Evolutionary conservation across 2,888 invertebrate species (phyloP).

Genomic region (Coenonympha glycerion): DNA sequence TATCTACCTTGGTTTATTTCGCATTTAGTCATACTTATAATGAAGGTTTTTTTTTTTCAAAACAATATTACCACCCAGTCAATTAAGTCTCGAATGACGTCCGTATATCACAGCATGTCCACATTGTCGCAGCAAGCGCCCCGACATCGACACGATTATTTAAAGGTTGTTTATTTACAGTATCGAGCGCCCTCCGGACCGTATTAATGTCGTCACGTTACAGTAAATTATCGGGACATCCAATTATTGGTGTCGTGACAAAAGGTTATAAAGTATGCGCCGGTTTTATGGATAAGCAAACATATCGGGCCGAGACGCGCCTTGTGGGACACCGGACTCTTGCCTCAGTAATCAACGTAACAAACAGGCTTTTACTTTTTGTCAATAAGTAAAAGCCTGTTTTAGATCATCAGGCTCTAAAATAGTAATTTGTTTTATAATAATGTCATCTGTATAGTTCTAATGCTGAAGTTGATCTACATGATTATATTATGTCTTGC

Average conservation of each 20-base stretch:
- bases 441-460: too few relatives aligned
- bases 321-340: conserved; percentile 36
- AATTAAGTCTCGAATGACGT: conserved; percentile 10
- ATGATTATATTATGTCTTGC: too few relatives aligned
- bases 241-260: conserved; percentile 72
- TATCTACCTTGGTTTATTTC: neutral
- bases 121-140: conserved; percentile 21
- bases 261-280: conserved; percentile 61
- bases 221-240: conserved; percentile 68
- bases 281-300: conserved; percentile 53
- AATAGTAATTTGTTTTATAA: too few relatives aligned
- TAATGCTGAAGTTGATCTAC: too few relatives aligned
- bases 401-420: too few relatives aligned
- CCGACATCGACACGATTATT: conserved; percentile 10
- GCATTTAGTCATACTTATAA: neutral
- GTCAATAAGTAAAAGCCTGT: too few relatives aligned
- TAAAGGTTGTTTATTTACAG: conserved; percentile 9
- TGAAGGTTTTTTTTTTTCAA: neutral
- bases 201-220: conserved; percentile 62
- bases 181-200: conserved; percentile 37
- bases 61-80: conserved; percentile 1
- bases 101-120: conserved; percentile 19
- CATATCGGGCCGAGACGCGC: conserved; percentile 52
- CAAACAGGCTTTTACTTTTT: too few relatives aligned
- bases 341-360: neutral